phyloP scores from a whole-genome alignment of 2,113 vertebrate genomes.

The Emydura subglobosa region DNA sequence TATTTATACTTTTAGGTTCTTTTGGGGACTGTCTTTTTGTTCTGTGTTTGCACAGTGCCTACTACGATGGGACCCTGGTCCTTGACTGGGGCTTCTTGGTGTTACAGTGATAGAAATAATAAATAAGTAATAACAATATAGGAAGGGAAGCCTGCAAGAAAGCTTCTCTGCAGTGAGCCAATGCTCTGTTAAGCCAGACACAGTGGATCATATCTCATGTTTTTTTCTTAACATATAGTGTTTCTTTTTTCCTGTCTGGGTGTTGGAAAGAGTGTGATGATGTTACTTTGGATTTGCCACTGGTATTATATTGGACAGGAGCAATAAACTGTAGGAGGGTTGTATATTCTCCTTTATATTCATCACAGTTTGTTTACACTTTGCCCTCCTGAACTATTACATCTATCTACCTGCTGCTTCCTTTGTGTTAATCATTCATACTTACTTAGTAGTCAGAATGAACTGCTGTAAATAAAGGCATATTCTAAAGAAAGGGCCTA shows the following conservation, averaged over 20 bases:
- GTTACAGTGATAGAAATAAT: no score
- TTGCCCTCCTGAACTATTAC: neutral
- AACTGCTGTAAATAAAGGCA: neutral
- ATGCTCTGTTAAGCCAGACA: neutral
- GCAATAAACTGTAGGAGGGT: neutral
- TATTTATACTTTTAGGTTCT: no score
- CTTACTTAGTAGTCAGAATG: neutral
- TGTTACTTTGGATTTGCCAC: neutral
- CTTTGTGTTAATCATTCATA: neutral
- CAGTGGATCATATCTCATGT: neutral
- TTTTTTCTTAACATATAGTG: neutral
- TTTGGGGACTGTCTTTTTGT: no score
- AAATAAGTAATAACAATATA: no score
- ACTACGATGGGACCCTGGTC: no score
- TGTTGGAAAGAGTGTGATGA: rapidly evolving
- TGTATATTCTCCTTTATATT: neutral
- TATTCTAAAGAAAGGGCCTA: neutral
- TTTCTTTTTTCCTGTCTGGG: neutral
- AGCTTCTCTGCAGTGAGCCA: neutral
- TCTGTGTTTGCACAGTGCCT: no score
- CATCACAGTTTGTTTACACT: no score
- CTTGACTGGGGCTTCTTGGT: no score
- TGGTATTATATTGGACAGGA: rapidly evolving
- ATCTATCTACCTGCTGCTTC: neutral
- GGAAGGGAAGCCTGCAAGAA: neutral